Base-by-base conservation (phyloP, 2,888 invertebrate genomes). In the Xiphydria camelus region DNA sequence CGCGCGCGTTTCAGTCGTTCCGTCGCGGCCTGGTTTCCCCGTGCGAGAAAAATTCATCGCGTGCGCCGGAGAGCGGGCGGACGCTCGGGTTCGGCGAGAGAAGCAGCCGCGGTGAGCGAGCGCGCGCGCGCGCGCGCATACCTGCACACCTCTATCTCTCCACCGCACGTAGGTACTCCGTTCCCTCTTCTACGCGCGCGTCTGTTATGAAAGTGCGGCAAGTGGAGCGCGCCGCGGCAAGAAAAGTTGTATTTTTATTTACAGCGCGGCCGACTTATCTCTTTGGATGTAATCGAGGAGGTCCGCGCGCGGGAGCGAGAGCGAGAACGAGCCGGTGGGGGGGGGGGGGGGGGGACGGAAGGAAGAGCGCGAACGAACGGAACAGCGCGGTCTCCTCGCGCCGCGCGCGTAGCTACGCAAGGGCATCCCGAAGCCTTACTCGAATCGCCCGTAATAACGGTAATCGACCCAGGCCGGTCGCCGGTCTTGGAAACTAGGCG, bases 131-230 rank as follows among this genome's bases (percentile, higher is more conserved):
- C n/a, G n/a, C n/a, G n/a, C n/a, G n/a, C n/a, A n/a, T n/a, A n/a
- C n/a, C n/a, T n/a, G n/a, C n/a, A 15, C n/a, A 15, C 32, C 14
- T 17, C 17, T 17, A 2, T 14, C 7, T 34, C 34, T 20, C 10
- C 4, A 6, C 19, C 10, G 10, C 29, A 14, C 12, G 15, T 4
- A n/a, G 6, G 7, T 9, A 14, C 21, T 15, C 10, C 22, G 14
- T 23, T 49, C 45, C 41, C 45, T 53, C 56, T 53, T 45, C 50
- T 54, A 47, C 59, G n/a, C n/a, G n/a, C n/a, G n/a, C n/a, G n/a
- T 57, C 57, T 59, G 63, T 64, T 62, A 66, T 59, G 66, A 68
- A 68, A 68, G 66, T 68, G 63, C 62, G 57, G 62, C 62, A 66
- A 68, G 67, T 65, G 54, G 66, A 66, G 64, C 64, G 61, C 52